These are phyloP conservation scores for Pinctada fucata DNA, from an alignment of 2,888 invertebrate species.

Conservation along the genomic window DNA sequence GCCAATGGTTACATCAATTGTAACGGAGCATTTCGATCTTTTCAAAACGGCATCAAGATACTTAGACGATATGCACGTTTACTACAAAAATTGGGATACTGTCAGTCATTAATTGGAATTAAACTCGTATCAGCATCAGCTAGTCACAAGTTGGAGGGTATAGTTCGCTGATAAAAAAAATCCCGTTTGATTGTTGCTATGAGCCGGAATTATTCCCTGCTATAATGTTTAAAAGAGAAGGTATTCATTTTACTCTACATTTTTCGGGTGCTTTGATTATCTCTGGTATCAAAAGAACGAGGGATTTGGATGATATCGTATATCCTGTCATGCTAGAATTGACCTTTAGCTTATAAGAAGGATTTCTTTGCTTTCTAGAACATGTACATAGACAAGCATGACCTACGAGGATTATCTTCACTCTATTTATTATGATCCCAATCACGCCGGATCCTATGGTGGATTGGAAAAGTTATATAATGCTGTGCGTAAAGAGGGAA, in stretches of 20 bases:
- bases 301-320: not conserved
- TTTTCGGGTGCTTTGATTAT: not conserved
- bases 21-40: no score
- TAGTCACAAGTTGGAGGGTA: no score
- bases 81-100: no score
- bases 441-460: slow-evolving; percentile 3
- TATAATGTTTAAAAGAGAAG: slow-evolving; percentile 10
- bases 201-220: slow-evolving; percentile 14
- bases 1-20: slow-evolving; percentile 14
- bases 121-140: no score
- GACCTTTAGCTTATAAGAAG: not conserved
- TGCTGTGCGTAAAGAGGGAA: slow-evolving; percentile 42
- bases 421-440: not conserved
- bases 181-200: no score
- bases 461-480: slow-evolving; percentile 41
- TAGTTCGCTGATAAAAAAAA: no score
- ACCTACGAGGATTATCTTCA: slow-evolving; percentile 2
- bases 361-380: no score
- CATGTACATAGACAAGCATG: not conserved
- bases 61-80: no score
- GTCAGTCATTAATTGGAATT: no score
- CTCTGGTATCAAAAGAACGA: not conserved
- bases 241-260: slow-evolving; percentile 5
- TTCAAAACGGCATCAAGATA: no score
- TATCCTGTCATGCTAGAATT: slow-evolving; percentile 12